phyloP scores from a whole-genome alignment of 2,113 vertebrate species.

The Tenebrosternarchus preto region DNA sequence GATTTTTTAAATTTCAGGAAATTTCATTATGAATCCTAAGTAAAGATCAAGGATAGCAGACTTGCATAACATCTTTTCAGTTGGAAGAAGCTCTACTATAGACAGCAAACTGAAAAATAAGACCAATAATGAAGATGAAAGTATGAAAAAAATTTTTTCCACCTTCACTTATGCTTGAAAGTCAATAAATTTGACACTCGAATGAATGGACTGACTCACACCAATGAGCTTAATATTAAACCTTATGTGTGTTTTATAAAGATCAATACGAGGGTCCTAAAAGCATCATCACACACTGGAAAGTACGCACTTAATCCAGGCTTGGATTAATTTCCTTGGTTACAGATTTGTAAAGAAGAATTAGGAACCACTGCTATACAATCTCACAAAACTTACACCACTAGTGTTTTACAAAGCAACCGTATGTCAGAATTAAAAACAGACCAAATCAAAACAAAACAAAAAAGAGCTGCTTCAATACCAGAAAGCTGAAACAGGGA shows the following conservation, averaged over 20 bases:
- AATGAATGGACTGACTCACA: conserved; percentile 8
- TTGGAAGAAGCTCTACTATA: neutral
- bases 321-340: no score
- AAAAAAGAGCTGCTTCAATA: neutral
- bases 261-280: neutral
- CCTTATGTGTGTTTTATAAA: neutral
- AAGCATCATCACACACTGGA: neutral
- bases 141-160: neutral
- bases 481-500: neutral
- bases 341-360: neutral
- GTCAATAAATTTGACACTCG: neutral
- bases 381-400: conserved; percentile 31
- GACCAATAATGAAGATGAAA: neutral
- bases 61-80: conserved; percentile 1
- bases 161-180: neutral
- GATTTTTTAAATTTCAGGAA: conserved; percentile 39
- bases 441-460: neutral
- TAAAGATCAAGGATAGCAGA: conserved; percentile 12
- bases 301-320: neutral
- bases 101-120: neutral
- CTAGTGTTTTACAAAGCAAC: conserved; percentile 57
- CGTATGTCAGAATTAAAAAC: neutral
- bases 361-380: conserved; percentile 8
- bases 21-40: conserved; percentile 35
- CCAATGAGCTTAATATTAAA: neutral